These are phyloP conservation scores for Aricia artaxerxes DNA, from an alignment of 2,888 invertebrate species.

Conservation along the genomic window DNA sequence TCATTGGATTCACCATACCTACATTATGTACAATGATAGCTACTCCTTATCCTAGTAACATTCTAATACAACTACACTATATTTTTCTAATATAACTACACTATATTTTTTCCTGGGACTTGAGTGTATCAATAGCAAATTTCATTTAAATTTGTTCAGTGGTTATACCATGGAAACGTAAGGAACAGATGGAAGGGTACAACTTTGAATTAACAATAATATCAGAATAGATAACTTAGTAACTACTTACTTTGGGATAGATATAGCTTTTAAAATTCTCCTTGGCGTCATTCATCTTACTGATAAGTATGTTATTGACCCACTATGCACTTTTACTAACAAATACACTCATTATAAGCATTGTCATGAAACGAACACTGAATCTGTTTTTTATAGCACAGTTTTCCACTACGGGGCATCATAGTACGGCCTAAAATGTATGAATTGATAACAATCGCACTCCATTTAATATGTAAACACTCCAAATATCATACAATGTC, in stretches of 20 bases:
- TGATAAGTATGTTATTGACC: slow-evolving; percentile 52
- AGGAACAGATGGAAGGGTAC: too few relatives aligned
- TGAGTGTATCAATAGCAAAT: too few relatives aligned
- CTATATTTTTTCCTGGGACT: too few relatives aligned
- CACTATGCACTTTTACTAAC: slow-evolving; percentile 51
- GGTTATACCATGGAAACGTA: too few relatives aligned
- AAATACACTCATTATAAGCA: not conserved
- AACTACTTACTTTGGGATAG: slow-evolving; percentile 61
- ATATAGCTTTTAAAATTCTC: slow-evolving; percentile 81
- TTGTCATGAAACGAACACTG: not conserved
- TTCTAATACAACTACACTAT: too few relatives aligned
- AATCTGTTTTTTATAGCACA: not conserved
- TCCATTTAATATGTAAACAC: slow-evolving; percentile 54
- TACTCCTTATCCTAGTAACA: too few relatives aligned
- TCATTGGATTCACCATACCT: too few relatives aligned
- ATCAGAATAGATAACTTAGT: not conserved
- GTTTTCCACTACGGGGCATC: slow-evolving; percentile 51
- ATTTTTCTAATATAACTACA: not conserved
- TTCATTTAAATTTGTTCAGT: too few relatives aligned
- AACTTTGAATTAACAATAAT: too few relatives aligned
- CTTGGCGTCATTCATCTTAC: slow-evolving; percentile 79
- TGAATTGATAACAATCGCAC: slow-evolving; percentile 67
- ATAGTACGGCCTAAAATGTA: slow-evolving; percentile 51
- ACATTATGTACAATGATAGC: too few relatives aligned
- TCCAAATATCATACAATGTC: not conserved